phyloP scores from a whole-genome alignment of 2,113 vertebrate genomes.

The Scortum barcoo region DNA sequence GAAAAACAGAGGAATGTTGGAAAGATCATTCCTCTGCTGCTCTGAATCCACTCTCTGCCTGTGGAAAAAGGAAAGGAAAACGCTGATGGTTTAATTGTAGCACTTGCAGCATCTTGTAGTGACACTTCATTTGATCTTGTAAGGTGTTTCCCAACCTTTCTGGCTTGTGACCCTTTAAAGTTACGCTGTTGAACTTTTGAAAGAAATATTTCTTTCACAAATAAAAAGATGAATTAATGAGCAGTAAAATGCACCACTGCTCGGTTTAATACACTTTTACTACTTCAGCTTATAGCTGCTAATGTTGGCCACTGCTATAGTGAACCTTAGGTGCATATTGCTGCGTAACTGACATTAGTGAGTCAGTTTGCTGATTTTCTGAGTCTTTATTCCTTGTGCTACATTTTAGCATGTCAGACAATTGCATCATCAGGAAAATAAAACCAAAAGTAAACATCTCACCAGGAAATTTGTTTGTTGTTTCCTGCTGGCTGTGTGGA shows the following conservation, averaged over 20 bases:
- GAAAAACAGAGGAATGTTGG: slow-evolving; percentile 78
- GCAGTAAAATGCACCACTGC: slow-evolving; percentile 6
- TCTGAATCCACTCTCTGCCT: slow-evolving; percentile 27
- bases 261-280: no score
- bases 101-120: background rate
- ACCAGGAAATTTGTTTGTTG: background rate
- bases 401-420: background rate
- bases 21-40: slow-evolving; percentile 50
- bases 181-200: background rate
- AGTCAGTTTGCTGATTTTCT: background rate
- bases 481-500: slow-evolving; percentile 11
- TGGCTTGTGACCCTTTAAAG: background rate
- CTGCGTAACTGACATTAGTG: background rate
- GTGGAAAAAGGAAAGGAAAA: slow-evolving; percentile 20
- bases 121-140: slow-evolving; percentile 42
- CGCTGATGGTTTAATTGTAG: slow-evolving; percentile 49
- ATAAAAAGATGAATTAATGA: slow-evolving; percentile 18
- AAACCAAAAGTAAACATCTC: background rate
- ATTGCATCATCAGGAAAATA: background rate
- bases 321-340: background rate
- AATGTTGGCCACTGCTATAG: background rate
- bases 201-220: slow-evolving; percentile 18
- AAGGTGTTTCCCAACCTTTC: slow-evolving; percentile 30
- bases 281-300: no score
- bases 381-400: background rate